Percentiles rank a stretch among this genome's conserved stretches.
phyloP scores from a whole-genome alignment of 2,113 vertebrate species.

The Trogon melanurus region DNA sequence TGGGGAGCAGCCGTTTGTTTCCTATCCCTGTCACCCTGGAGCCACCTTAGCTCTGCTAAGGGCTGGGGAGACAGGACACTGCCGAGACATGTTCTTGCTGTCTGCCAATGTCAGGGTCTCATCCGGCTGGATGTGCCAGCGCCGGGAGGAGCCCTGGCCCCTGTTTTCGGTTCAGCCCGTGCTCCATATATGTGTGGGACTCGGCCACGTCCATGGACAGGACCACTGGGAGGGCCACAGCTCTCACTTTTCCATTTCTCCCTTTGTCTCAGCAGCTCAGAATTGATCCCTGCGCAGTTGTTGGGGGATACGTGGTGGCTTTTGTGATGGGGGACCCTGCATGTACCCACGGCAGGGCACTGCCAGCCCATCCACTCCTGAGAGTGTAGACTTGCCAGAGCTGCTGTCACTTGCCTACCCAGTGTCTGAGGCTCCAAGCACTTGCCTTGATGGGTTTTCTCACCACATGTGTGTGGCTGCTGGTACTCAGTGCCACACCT shows the following conservation, averaged over 20 bases:
- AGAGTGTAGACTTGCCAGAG: not conserved
- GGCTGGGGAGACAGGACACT: not conserved
- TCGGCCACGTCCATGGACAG: fast-evolving
- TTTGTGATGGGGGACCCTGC: not conserved
- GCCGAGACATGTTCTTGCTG: fast-evolving
- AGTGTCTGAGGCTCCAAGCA: not conserved
- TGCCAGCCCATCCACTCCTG: not conserved
- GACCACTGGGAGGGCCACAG: not conserved
- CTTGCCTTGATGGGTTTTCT: not conserved
- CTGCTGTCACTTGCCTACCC: not conserved
- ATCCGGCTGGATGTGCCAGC: not conserved
- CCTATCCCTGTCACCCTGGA: not conserved
- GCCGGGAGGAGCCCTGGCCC: not conserved
- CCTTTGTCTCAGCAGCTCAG: not conserved
- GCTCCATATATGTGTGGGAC: fast-evolving
- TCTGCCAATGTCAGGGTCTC: not conserved
- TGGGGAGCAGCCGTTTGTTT: not conserved
- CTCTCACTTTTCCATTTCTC: not conserved
- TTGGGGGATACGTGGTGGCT: fast-evolving
- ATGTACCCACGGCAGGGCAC: fast-evolving
- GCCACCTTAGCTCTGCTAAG: not conserved
- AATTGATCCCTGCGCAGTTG: not conserved
- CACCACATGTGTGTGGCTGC: not conserved
- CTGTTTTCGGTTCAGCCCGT: fast-evolving
- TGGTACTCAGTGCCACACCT: not conserved